These are phyloP conservation scores for Wasmannia auropunctata DNA, from an alignment of 1,140 invertebrate species.

Conservation along the genomic window DNA sequence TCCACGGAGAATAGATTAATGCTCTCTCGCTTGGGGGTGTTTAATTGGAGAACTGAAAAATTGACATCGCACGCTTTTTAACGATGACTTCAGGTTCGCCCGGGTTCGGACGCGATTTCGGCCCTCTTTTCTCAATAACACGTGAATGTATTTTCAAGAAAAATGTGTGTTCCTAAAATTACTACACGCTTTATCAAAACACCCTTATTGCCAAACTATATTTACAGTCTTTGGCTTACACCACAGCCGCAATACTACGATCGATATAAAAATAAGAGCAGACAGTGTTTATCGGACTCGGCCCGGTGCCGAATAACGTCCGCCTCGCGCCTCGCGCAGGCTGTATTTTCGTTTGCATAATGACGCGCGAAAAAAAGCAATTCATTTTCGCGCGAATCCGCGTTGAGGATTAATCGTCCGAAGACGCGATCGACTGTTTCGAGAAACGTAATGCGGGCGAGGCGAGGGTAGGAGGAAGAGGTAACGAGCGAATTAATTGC, in stretches of 20 bases:
- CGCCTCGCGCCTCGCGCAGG: neutral
- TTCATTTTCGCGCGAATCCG: conserved; percentile 38
- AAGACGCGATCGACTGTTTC: conserved; percentile 53
- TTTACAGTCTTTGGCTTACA: neutral
- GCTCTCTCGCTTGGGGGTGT: neutral
- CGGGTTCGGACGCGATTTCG: neutral
- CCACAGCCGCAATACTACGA: neutral
- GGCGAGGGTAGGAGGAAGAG: neutral
- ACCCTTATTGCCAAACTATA: neutral
- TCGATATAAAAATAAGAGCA: conserved; percentile 39
- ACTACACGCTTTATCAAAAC: neutral
- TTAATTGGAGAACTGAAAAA: conserved; percentile 39
- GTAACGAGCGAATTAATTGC: conserved; percentile 56
- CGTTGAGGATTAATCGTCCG: conserved; percentile 26
- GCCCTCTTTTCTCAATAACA: neutral
- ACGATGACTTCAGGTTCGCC: too few species aligned
- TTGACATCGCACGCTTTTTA: neutral
- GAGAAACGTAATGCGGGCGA: conserved; percentile 21
- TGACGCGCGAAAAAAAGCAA: conserved; percentile 44
- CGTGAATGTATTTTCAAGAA: neutral
- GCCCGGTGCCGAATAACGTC: neutral
- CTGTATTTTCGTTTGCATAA: conserved; percentile 50
- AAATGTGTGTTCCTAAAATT: neutral
- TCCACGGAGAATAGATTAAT: conserved; percentile 17
- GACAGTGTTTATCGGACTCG: neutral